Conservation (phyloP, 2,797 vertebrate genomes). For the Pogonophryne albipinna region DNA sequence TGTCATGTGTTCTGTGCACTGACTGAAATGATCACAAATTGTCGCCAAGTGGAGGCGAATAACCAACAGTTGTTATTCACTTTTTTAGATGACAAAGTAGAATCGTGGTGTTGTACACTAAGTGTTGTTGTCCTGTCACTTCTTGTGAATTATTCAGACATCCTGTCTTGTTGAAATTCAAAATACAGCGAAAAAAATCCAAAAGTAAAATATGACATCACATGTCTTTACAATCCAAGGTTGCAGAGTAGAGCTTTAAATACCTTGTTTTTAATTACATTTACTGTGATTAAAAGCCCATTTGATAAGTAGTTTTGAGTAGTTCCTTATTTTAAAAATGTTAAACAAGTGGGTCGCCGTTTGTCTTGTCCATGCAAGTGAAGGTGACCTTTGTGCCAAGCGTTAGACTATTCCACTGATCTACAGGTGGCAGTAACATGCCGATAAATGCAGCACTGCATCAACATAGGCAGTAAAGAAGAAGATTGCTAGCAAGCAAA, state of each 20-base stretch:
- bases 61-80: conserved; percentile 26
- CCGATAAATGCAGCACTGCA: not conserved
- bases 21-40: conserved; percentile 39
- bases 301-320: too few species aligned
- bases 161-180: conserved; percentile 34
- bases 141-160: conserved; percentile 55
- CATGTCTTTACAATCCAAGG: conserved; percentile 21
- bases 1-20: conserved; percentile 51
- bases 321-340: too few species aligned
- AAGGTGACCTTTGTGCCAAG: too few species aligned
- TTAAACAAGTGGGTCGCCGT: too few species aligned
- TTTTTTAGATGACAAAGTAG: conserved; percentile 13
- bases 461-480: not conserved
- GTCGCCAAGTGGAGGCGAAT: conserved; percentile 21
- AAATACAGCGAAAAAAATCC: conserved; percentile 34
- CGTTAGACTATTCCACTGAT: not conserved
- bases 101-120: conserved; percentile 30
- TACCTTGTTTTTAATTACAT: not conserved
- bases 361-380: too few species aligned
- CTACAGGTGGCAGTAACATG: not conserved
- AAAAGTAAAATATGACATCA: conserved; percentile 37
- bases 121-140: conserved; percentile 48
- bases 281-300: too few species aligned
- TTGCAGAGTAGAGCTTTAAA: not conserved
- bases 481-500: not conserved